phyloP scores from a whole-genome alignment of 2,888 invertebrate species.

The Pachymerium ferrugineum region DNA sequence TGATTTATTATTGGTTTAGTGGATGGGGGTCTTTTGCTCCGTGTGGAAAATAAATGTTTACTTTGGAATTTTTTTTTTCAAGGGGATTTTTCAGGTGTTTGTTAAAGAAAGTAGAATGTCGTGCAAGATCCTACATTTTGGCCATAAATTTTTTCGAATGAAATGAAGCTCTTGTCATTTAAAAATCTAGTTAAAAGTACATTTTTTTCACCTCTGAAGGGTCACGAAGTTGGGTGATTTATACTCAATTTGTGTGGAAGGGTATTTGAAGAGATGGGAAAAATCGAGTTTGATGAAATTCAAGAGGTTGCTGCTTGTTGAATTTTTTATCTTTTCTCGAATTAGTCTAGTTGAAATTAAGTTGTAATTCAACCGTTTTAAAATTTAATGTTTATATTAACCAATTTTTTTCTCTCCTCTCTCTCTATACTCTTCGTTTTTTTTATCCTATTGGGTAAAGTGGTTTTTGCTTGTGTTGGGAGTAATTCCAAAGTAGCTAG shows the following conservation, averaged over 20 bases:
- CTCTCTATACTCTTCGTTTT: no score
- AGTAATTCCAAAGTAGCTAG: slow-evolving; percentile 7
- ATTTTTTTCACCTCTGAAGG: no score
- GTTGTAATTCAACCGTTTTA: not conserved
- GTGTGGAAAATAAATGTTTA: slow-evolving; percentile 1
- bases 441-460: slow-evolving; percentile 16
- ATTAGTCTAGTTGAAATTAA: not conserved
- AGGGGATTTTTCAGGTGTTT: not conserved
- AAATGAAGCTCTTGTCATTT: no score
- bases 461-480: not conserved
- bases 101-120: no score
- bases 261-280: no score
- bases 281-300: no score
- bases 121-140: no score
- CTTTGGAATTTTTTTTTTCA: not conserved
- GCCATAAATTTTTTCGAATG: no score
- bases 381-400: not conserved
- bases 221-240: no score
- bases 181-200: no score
- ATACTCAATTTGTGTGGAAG: no score
- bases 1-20: slow-evolving; percentile 20
- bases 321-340: not conserved
- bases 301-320: no score
- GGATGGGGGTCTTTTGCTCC: not conserved
- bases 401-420: not conserved